A percentile compares a stretch with the other conserved stretches of the same genome.
phyloP scores from a whole-genome alignment of 2,113 vertebrate species.

The Corythornis vintsioides region DNA sequence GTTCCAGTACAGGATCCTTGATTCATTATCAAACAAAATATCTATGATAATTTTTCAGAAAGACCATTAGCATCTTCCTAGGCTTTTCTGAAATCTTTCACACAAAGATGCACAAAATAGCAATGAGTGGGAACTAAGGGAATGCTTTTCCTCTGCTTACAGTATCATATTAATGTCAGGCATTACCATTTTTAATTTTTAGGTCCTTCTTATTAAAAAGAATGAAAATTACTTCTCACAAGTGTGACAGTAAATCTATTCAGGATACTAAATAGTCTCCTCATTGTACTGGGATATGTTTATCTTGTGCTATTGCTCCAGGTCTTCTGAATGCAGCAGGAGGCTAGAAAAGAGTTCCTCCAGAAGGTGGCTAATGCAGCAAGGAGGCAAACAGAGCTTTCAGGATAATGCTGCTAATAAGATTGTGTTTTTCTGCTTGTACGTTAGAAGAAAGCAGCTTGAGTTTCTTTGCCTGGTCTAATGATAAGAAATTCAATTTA shows the following conservation, averaged over 20 bases:
- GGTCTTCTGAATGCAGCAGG: neutral
- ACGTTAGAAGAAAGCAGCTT: neutral
- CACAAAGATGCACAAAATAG: neutral
- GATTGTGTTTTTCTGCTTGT: neutral
- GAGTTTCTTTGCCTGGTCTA: constrained; percentile 6
- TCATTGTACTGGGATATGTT: neutral
- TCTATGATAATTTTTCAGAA: neutral
- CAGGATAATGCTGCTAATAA: constrained; percentile 34
- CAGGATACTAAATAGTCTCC: neutral
- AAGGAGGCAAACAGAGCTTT: constrained; percentile 24
- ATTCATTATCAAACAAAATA: constrained; percentile 13
- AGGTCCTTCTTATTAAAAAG: constrained; percentile 5
- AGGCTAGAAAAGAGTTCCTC: neutral
- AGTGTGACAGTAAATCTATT: neutral
- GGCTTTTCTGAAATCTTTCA: neutral
- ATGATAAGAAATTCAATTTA: constrained; percentile 41
- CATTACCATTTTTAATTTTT: constrained; percentile 13
- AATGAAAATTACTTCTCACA: neutral
- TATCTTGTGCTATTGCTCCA: neutral
- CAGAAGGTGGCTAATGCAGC: constrained; percentile 15
- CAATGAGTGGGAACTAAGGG: neutral
- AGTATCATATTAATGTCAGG: constrained; percentile 4
- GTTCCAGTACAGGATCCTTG: neutral
- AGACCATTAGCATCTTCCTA: neutral
- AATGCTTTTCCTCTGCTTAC: constrained; percentile 12